phyloP scores from a whole-genome alignment of 2,113 vertebrate genomes.

The Thalassarche chlororhynchos region DNA sequence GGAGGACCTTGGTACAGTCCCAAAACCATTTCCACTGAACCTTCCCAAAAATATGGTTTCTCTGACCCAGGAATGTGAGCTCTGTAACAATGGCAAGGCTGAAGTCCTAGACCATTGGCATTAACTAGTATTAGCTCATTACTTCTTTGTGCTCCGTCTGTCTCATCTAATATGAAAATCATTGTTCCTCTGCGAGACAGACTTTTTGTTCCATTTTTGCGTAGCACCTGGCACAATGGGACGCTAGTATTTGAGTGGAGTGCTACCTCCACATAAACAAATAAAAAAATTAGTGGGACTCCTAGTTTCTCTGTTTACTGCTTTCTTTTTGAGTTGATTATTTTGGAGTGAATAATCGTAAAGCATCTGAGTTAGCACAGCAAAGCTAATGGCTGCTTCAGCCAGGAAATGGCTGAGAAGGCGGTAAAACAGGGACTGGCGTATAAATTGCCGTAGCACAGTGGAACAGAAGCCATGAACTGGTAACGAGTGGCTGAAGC shows the following conservation, averaged over 20 bases:
- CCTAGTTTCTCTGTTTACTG: neutral
- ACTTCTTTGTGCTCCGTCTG: rapidly evolving
- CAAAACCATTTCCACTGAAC: slow-evolving; percentile 39
- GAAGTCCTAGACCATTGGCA: neutral
- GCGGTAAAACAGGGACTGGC: neutral
- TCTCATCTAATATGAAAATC: neutral
- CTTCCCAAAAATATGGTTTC: slow-evolving; percentile 28
- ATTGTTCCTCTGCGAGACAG: neutral
- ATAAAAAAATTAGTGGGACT: neutral
- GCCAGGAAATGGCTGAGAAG: neutral
- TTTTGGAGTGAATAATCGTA: neutral
- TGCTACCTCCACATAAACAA: neutral
- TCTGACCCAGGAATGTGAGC: slow-evolving; percentile 15
- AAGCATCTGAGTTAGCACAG: neutral
- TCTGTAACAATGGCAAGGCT: slow-evolving; percentile 31
- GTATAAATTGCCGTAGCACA: rapidly evolving
- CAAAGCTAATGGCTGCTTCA: neutral
- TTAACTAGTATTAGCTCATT: slow-evolving; percentile 4
- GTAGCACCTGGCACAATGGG: neutral
- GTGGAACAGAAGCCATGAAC: neutral
- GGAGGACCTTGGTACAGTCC: slow-evolving; percentile 41
- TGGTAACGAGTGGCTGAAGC: neutral
- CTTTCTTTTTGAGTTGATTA: neutral
- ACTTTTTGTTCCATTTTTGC: neutral
- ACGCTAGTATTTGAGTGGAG: neutral